Evolutionary conservation across 2,797 vertebrate species (phyloP).

Genomic region (Vultur gryphus): DNA sequence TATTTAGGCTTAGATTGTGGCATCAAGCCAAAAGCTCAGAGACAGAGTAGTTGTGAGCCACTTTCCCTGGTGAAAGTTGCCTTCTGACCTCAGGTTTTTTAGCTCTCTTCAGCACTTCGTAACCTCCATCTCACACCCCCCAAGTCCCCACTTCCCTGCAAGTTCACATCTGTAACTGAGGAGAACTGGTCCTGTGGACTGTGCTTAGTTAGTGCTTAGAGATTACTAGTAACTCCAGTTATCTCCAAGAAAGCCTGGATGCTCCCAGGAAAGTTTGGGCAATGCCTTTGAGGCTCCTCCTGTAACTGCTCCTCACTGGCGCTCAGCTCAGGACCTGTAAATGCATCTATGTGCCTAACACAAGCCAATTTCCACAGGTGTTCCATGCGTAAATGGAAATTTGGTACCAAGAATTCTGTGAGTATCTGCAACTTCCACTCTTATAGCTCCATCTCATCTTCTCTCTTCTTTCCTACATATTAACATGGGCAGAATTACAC

Average conservation of each 20-base stretch:
- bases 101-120: background rate
- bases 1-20: constrained; percentile 15
- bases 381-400: background rate
- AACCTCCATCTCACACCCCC: background rate
- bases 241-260: background rate
- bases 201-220: background rate
- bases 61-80: background rate
- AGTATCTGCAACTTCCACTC: background rate
- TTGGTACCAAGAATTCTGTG: background rate
- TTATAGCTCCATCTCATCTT: background rate
- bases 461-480: background rate
- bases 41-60: background rate
- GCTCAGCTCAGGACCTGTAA: background rate
- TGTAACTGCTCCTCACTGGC: background rate
- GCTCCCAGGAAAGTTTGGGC: background rate
- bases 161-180: background rate
- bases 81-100: background rate
- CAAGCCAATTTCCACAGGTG: background rate
- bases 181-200: background rate
- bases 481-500: background rate
- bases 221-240: background rate
- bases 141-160: background rate
- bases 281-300: background rate
- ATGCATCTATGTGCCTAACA: background rate
- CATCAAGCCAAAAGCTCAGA: background rate